These are phyloP conservation scores for Tamias sibiricus DNA, from an alignment of 2,113 vertebrate species.

Conservation along the genomic window DNA sequence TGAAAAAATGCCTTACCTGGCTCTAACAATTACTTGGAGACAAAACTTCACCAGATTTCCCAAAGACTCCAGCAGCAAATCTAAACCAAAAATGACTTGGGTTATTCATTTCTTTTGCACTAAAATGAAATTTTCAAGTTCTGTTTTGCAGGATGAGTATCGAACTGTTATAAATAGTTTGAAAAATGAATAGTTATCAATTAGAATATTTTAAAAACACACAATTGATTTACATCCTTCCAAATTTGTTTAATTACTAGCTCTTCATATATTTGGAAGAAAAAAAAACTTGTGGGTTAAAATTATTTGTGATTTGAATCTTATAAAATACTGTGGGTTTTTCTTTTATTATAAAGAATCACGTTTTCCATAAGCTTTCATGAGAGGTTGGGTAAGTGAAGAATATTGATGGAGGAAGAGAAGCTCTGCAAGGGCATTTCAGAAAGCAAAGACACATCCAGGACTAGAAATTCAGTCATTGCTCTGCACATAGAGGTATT, in stretches of 20 bases:
- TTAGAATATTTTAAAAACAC: background rate
- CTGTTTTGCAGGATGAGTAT: background rate
- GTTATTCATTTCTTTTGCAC: background rate
- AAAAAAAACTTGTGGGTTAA: background rate
- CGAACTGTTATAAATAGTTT: background rate
- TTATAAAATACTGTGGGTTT: accelerated
- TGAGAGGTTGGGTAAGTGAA: background rate
- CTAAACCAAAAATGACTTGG: background rate
- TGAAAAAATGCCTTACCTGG: no score
- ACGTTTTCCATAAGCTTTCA: background rate
- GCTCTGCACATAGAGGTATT: accelerated
- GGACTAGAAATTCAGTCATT: background rate
- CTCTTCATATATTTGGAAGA: background rate
- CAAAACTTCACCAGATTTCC: background rate
- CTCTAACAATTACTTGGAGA: background rate
- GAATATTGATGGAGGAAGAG: background rate
- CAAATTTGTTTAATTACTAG: background rate
- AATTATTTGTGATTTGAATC: background rate
- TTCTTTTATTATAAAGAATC: background rate
- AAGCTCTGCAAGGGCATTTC: background rate
- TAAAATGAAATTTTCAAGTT: background rate
- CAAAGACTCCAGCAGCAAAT: background rate
- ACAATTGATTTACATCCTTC: background rate
- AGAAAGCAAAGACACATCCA: accelerated
- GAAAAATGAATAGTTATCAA: background rate